Evolutionary conservation across 1,140 invertebrate species (phyloP).

Genomic region (Lasioglossum baleicum): DNA sequence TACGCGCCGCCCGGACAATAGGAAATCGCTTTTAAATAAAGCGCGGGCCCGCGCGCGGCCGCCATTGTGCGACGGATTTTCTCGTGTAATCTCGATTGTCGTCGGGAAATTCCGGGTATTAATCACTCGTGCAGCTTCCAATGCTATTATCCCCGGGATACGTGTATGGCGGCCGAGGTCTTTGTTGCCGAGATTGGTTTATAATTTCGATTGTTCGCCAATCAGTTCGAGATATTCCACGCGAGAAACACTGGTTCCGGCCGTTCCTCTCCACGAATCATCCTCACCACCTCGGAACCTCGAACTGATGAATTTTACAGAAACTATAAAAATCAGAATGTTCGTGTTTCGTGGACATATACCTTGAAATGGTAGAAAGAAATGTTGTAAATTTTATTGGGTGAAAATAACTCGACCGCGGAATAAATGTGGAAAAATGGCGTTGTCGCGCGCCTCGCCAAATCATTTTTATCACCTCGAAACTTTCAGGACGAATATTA

Average conservation of each 20-base stretch:
- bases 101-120: background rate
- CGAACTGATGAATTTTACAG: too few relatives aligned
- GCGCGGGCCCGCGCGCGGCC: background rate
- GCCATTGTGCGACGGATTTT: constrained; percentile 4
- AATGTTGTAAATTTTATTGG: too few relatives aligned
- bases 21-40: constrained; percentile 19
- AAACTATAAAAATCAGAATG: too few relatives aligned
- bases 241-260: background rate
- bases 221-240: background rate
- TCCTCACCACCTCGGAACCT: background rate
- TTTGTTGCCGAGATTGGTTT: background rate
- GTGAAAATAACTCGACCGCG: too few relatives aligned
- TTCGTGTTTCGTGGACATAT: too few relatives aligned
- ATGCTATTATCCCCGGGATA: background rate
- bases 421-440: too few relatives aligned
- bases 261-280: too few relatives aligned
- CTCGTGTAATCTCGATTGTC: constrained; percentile 9
- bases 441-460: too few relatives aligned
- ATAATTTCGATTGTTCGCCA: background rate
- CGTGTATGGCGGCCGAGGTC: background rate
- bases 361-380: too few relatives aligned
- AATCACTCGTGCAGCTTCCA: background rate
- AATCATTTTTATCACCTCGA: too few relatives aligned
- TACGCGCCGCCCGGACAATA: constrained; percentile 4
- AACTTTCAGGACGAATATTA: too few relatives aligned